Base-by-base conservation (phyloP, 2,113 vertebrate species). In the Syngnathus scovelli region DNA sequence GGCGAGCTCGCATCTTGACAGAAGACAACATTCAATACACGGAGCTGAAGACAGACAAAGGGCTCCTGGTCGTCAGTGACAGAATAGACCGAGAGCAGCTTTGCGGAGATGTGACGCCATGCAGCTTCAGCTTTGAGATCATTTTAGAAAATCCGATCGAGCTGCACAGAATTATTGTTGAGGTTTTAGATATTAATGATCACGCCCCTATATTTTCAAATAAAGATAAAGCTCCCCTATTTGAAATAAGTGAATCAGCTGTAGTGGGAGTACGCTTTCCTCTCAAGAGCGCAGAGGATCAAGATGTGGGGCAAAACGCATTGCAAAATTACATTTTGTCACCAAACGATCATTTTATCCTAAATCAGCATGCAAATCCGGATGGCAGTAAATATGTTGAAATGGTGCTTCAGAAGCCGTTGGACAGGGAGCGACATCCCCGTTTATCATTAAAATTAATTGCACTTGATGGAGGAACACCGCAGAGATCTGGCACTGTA, bases 391-490 rank as follows among this genome's bases (percentile, higher is more conserved):
- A 85, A 52, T 84, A 83, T 52, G 80, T 83, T 0, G 89, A 90
- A 61, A 82, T 92, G 72, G 81, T 92, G 37, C 72, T 92, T 8
- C 84, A 92, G 48, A 67, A 67, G 2, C 36, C 27, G 3, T 77
- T 92, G 43, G 91, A 92, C 64, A 51, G 88, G 58, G 91, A 93
- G 59, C 64, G 82, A 5, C 64, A 78, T 39, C 70, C 69, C 0
- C 1, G 23, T 54, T 71, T 89, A 4, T 64, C 85, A 9, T 51
- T 92, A 4, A 68, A 86, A 21, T 70, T 92, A 16, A 88, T 83
- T 0, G 91, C 90, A 4, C 78, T 82, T 16, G 92, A 93, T 13
- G 91, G 92, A 0, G 91, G 92, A 7, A 67, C 68, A 5, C 92
- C 92, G 0, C 80, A 85, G 46, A 77, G 66, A 61, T 89, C 91